These are phyloP conservation scores for Crotalus viridis DNA, from an alignment of 2,113 vertebrate species.

Conservation along the genomic window DNA sequence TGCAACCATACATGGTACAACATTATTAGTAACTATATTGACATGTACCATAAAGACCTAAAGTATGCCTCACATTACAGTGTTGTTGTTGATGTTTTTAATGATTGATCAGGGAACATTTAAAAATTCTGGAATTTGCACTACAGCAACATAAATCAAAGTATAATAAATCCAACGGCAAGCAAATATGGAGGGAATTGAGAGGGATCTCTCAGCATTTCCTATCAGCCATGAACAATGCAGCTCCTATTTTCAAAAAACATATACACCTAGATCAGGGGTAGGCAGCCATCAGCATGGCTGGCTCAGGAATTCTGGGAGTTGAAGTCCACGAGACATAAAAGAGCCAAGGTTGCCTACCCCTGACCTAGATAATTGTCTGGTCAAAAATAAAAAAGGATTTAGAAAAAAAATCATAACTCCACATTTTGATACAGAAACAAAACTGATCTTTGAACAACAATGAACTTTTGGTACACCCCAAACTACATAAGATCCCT, in stretches of 20 bases:
- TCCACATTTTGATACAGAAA: background rate
- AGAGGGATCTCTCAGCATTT: background rate
- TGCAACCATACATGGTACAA: background rate
- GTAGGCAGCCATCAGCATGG: too few species aligned
- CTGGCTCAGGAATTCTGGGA: too few species aligned
- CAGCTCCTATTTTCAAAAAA: background rate
- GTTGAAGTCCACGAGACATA: too few species aligned
- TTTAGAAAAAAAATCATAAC: background rate
- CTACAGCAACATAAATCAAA: background rate
- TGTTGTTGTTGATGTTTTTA: background rate
- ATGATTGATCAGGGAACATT: background rate
- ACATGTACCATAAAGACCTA: constrained; percentile 19
- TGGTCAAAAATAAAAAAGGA: background rate
- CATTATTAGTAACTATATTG: constrained; percentile 22
- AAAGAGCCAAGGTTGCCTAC: too few species aligned
- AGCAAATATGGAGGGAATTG: background rate
- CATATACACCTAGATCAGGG: background rate
- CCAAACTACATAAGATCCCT: background rate
- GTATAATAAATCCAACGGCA: background rate
- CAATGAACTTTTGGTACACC: background rate
- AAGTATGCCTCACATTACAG: background rate
- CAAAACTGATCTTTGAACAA: background rate
- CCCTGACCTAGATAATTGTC: background rate
- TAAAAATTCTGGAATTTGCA: constrained; percentile 5
- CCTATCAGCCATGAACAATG: background rate